Conservation (phyloP, 1,140 invertebrate genomes). For the Lanistes nyassanus region DNA sequence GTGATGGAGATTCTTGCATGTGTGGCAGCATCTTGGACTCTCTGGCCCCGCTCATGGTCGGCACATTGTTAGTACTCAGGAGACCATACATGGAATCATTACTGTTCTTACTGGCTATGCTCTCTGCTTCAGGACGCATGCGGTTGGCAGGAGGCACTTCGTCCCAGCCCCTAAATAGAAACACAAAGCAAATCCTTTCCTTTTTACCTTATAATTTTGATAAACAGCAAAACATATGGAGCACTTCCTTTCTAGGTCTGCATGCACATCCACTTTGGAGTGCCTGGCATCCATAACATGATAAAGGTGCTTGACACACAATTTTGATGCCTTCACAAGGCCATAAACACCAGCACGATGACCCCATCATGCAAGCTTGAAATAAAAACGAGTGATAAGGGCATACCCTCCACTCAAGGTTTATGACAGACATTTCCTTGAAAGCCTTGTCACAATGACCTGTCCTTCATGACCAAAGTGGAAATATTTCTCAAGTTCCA, state of each 20-base stretch:
- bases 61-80: conserved; percentile 40
- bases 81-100: conserved; percentile 45
- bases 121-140: conserved; percentile 53
- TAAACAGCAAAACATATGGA: not conserved
- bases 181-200: conserved; percentile 1
- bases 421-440: too few relatives aligned
- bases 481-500: too few relatives aligned
- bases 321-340: too few relatives aligned
- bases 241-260: not conserved
- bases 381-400: too few relatives aligned
- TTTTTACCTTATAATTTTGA: not conserved
- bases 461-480: too few relatives aligned
- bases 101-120: conserved; percentile 47
- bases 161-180: conserved; percentile 49
- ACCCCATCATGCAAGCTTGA: too few relatives aligned
- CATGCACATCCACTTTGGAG: too few relatives aligned
- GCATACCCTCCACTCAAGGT: too few relatives aligned
- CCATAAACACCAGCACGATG: too few relatives aligned
- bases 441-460: too few relatives aligned
- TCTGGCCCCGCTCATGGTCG: conserved; percentile 28
- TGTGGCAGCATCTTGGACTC: conserved; percentile 40
- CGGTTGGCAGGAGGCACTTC: conserved; percentile 50
- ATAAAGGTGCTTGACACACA: too few relatives aligned
- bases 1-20: conserved; percentile 35
- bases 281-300: too few relatives aligned